Evolutionary conservation across 2,113 vertebrate genomes (phyloP).

Genomic region (Amphiprion percula): DNA sequence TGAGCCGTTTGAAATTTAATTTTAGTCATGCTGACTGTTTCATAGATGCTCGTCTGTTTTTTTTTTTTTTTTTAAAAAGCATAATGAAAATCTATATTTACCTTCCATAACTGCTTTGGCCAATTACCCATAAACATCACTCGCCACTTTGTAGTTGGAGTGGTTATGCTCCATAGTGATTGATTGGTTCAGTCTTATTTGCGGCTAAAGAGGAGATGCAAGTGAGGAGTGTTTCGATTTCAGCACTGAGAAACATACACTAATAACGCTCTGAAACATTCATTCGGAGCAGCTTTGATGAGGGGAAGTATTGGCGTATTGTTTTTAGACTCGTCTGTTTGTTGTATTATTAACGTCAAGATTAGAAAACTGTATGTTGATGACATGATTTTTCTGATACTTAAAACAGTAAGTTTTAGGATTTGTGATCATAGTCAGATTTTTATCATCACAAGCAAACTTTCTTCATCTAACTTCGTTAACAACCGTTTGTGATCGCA

Average conservation of each 20-base stretch:
- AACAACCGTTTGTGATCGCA: not conserved
- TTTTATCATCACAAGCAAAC: conserved; percentile 1
- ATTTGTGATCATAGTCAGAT: not conserved
- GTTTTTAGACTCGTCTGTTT: conserved; percentile 54
- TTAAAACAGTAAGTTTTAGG: too few species aligned
- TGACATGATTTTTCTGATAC: conserved; percentile 43
- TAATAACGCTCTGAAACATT: conserved; percentile 78
- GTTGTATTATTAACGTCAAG: conserved; percentile 80
- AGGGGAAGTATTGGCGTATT: conserved; percentile 68
- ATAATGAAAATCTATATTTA: conserved; percentile 80
- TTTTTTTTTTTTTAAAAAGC: conserved; percentile 47
- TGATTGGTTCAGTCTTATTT: conserved; percentile 74
- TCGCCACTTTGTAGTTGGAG: conserved; percentile 75
- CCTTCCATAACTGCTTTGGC: conserved; percentile 75
- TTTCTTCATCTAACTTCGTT: conserved; percentile 32
- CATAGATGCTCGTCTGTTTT: conserved; percentile 13
- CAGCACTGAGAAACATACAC: conserved; percentile 62
- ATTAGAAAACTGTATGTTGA: conserved; percentile 62
- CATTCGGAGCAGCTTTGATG: conserved; percentile 80
- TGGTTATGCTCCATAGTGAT: conserved; percentile 56
- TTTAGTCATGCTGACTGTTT: conserved; percentile 40
- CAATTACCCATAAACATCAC: conserved; percentile 81
- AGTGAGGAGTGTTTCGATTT: conserved; percentile 68
- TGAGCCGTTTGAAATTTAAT: conserved; percentile 61
- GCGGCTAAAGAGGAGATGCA: conserved; percentile 55